Evolutionary conservation across 2,888 invertebrate genomes (phyloP), one percentile per base, ranked within the genome.

Genomic region (Eupeodes luniger): DNA sequence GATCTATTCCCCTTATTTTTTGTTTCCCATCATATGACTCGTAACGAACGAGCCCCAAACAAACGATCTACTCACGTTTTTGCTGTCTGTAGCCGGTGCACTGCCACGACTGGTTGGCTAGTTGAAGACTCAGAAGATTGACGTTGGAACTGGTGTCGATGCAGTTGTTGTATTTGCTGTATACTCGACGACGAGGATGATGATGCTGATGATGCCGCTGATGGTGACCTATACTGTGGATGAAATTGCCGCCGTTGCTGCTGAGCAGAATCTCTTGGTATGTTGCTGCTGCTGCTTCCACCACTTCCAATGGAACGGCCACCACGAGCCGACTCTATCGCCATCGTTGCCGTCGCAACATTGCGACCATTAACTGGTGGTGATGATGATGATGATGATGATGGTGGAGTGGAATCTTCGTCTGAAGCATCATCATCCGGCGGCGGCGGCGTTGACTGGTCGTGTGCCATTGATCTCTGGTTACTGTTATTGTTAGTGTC

Each of bases 61-160:
- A 55, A 77, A 78, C 57, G 67, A 83, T 47, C 53, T 83, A 93
- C 93, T 93, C 91, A 93, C 93, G 93, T 92, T 92, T 93, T 93
- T 66, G 90, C 90, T 90, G 90, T 88, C 81, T 90, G 90, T 66
- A 70, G 77, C 80, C 85, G 87, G 74, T 90, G 83, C 66, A 67
- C 80, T 55, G 72, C 44, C 80, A 34, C 59, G 12, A 36, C 51
- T 62, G 81, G 57, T 44, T 81, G 81, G 72, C 44, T 40, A 75
- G 72, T 57, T 74, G 83, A 69, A 75, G 75, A 57, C 61, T 81
- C 81, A 27, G 78, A 81, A 27, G 81, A 81, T 70, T 85, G 88
- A 74, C 85, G 88, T 82, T 61, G 79, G 64, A 75, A 84, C 69
- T 84, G 74, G 11, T 90, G 90, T 83, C 90, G 90, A 67, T 89